Evolutionary conservation across 2,888 invertebrate genomes (phyloP).

Genomic region (Dicranocentrus wangi): DNA sequence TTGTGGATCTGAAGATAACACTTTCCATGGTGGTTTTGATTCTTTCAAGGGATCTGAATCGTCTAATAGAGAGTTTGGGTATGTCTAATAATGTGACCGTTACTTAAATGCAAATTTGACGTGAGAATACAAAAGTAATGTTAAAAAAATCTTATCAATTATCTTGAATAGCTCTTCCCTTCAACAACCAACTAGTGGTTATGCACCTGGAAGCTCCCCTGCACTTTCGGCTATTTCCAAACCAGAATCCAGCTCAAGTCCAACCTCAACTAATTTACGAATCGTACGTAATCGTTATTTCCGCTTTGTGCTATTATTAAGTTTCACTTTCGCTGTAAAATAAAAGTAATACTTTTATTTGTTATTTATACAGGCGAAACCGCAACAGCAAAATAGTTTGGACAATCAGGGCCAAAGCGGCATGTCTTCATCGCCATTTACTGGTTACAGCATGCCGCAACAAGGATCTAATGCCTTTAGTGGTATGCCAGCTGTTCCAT

Average conservation of each 20-base stretch:
- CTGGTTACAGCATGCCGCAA: slow-evolving; percentile 63
- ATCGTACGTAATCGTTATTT: slow-evolving; percentile 57
- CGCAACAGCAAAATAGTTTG: slow-evolving; percentile 57
- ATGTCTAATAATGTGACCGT: not conserved
- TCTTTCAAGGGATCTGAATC: slow-evolving; percentile 65
- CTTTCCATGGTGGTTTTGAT: slow-evolving; percentile 67
- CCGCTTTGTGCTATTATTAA: not conserved
- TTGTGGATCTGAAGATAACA: slow-evolving; percentile 60
- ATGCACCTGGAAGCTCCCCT: slow-evolving; percentile 65
- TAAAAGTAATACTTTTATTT: not conserved
- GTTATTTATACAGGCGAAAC: slow-evolving; percentile 45
- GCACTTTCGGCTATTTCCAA: slow-evolving; percentile 71
- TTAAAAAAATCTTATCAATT: slow-evolving; percentile 10
- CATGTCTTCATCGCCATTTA: slow-evolving; percentile 67
- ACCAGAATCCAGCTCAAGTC: slow-evolving; percentile 72
- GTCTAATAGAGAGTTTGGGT: slow-evolving; percentile 60
- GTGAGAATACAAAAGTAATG: not conserved
- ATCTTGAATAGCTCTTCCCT: slow-evolving; percentile 65
- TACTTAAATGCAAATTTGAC: not conserved
- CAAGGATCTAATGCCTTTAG: slow-evolving; percentile 66
- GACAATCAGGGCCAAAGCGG: slow-evolving; percentile 65
- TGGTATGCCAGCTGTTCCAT: slow-evolving; percentile 65
- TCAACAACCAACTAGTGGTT: slow-evolving; percentile 67
- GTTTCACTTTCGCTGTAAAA: not conserved
- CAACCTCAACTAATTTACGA: slow-evolving; percentile 66